Base-by-base conservation (phyloP, 2,888 invertebrate species). In the Eulithis testata region DNA sequence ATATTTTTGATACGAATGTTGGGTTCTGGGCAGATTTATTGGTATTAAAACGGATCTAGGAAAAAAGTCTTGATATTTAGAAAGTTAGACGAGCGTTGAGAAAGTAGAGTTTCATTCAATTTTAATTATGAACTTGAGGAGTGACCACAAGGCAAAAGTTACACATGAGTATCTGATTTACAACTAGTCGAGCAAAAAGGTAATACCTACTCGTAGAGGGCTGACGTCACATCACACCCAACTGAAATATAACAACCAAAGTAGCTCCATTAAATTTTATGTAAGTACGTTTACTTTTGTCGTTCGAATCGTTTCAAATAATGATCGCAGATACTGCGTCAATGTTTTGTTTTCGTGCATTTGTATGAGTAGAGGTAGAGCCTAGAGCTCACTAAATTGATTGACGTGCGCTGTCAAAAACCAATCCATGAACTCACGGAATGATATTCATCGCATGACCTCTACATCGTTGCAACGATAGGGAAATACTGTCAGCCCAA, bases 361-460 rank as follows among this genome's bases (percentile, higher is more conserved):
- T 36, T 8, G 8, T 11, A 53, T 14, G 12, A 14, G 11, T 36
- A 36, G 40, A 8, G 40, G 6, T 40, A 8, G 43, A 31, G 40
- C 8, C 40, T 40, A 8, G 43, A 31, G 40, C 8, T 47, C 12
- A 36, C 8, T 40, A 21, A 40, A 47, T 54, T 60, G 37, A 60
- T 47, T 60, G 60, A 54, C 54, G 27, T 5, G 14, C 6, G 54
- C 53, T 40, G 52, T 49, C 60, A 45, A 60, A 47, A 54, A 21
- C 27, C 52, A 60, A 60, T 53, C 44, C 47, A 45, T 45, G 44
- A 50, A 11, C 21, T 21, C 21, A 21, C 21, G 21, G 21, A 21
- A 21, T 21, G 1, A 21, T 21, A 21, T 21, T 21, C 21, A 21
- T 2, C 21, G 21, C 21, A 21, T 21, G 21, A 21, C 1, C 21